Evolutionary conservation across 2,888 invertebrate genomes (phyloP), one percentile per base, ranked within the genome.

Genomic region (Acheta domesticus): DNA sequence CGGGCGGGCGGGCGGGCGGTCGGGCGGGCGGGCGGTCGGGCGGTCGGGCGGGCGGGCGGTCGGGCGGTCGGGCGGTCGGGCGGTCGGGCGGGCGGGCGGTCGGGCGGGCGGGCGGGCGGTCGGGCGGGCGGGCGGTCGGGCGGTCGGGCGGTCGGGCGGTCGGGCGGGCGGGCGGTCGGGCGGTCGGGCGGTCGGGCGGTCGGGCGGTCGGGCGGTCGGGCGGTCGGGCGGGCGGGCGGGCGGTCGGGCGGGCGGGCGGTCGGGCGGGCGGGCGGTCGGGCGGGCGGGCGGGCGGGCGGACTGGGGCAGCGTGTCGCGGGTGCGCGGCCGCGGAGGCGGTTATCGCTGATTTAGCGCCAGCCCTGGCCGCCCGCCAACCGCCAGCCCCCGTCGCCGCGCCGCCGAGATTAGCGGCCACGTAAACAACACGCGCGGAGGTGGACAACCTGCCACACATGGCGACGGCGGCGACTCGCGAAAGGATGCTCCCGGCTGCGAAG

Each of bases 351-450:
- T 62, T 62, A 62, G 62, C 62, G 62, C 11, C 62, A 19, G 62
- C 62, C 11, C n/a, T 62, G 62, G 62, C 62, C 4, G n/a, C 62
- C 62, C 62, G 62, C 62, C 62, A 62, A 62, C 62, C 62, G n/a
- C 12, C 62, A 2, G 19, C 5, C 14, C 5, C 62, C n/a, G 62
- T 11, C 62, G 14, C 62, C 62, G 8, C 62, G n/a, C 62, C 62
- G n/a, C 62, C 62, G 62, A 62, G 62, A 62, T 62, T 62, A 62
- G 62, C 14, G 62, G 62, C 62, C 62, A 8, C 62, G 62, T 62
- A 62, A 62, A 62, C 62, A 62, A 62, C 62, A 36, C 62, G 62
- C n/a, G 62, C 62, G 62, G 62, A 62, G 62, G 62, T 62, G 62
- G 62, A 62, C 62, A 62, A 62, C 62, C 62, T 62, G 62, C 14